These are phyloP conservation scores for Notodonta ziczac DNA, from an alignment of 2,888 invertebrate genomes.

Conservation along the genomic window DNA sequence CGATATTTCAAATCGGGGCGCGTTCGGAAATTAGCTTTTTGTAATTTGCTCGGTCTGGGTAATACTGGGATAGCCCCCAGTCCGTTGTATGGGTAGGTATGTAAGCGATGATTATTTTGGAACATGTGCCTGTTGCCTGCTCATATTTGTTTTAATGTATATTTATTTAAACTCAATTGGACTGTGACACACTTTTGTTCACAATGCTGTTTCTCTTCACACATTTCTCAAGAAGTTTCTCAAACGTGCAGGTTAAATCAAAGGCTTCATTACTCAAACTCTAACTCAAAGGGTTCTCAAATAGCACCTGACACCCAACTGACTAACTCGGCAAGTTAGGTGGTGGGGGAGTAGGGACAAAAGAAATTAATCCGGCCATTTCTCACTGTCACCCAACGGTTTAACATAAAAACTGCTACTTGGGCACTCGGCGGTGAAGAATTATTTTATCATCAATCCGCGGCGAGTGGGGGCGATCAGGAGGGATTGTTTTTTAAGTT, in stretches of 20 bases:
- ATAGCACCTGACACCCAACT: slow-evolving; percentile 14
- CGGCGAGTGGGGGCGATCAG: slow-evolving; percentile 16
- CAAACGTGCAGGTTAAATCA: background rate
- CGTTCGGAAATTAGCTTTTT: too few relatives aligned
- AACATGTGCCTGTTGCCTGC: too few relatives aligned
- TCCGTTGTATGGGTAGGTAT: too few relatives aligned
- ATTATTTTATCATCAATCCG: slow-evolving; percentile 44
- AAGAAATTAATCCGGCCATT: slow-evolving; percentile 49
- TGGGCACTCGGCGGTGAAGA: slow-evolving; percentile 17
- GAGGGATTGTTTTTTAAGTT: slow-evolving; percentile 19
- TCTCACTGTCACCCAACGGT: slow-evolving; percentile 44
- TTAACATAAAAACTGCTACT: slow-evolving; percentile 41
- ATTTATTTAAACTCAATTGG: too few relatives aligned
- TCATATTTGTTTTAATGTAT: too few relatives aligned
- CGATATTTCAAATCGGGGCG: too few relatives aligned
- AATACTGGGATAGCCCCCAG: too few relatives aligned
- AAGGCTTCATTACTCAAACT: background rate
- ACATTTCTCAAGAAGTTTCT: too few relatives aligned
- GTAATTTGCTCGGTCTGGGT: too few relatives aligned
- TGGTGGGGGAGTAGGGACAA: slow-evolving; percentile 11
- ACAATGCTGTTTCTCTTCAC: too few relatives aligned
- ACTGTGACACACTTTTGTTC: too few relatives aligned
- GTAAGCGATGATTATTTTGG: too few relatives aligned
- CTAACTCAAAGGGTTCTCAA: background rate
- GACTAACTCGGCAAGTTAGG: slow-evolving; percentile 29